These are phyloP conservation scores for Danio choprae DNA, from an alignment of 2,797 vertebrate species.

Conservation along the genomic window DNA sequence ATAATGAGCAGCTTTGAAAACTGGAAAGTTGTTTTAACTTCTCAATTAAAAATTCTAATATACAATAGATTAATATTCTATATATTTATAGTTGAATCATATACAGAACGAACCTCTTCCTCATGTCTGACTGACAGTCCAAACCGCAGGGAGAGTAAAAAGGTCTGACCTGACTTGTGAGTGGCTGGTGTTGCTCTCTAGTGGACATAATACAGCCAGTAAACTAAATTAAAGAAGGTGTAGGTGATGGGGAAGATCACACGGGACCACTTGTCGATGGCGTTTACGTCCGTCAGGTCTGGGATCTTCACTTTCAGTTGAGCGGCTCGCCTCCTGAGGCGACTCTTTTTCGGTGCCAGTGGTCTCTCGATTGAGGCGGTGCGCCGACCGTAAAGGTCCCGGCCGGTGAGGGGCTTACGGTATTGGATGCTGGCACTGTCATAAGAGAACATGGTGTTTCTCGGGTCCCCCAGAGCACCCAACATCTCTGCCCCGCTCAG, in stretches of 20 bases:
- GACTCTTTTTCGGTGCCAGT: slow-evolving; percentile 84
- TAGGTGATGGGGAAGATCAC: slow-evolving; percentile 92
- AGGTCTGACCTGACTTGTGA: slow-evolving; percentile 50
- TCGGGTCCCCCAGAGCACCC: slow-evolving; percentile 76
- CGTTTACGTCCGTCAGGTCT: slow-evolving; percentile 93
- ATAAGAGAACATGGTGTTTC: slow-evolving; percentile 81
- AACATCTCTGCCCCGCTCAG: slow-evolving; percentile 82
- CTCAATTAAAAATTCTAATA: slow-evolving; percentile 60
- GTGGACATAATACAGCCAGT: slow-evolving; percentile 96
- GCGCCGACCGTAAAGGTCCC: slow-evolving; percentile 83
- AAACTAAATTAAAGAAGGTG: slow-evolving; percentile 94
- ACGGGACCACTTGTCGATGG: slow-evolving; percentile 97
- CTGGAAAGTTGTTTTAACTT: slow-evolving; percentile 66
- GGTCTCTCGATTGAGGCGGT: slow-evolving; percentile 79
- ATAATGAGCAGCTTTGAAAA: slow-evolving; percentile 68
- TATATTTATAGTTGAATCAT: slow-evolving; percentile 63
- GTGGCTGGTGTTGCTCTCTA: slow-evolving; percentile 71
- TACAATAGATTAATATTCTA: slow-evolving; percentile 11
- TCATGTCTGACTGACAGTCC: slow-evolving; percentile 63
- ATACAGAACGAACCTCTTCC: slow-evolving; percentile 64
- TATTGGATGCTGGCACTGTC: slow-evolving; percentile 91
- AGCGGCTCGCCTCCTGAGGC: slow-evolving; percentile 85
- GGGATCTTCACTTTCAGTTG: slow-evolving; percentile 97
- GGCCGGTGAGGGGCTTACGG: slow-evolving; percentile 85
- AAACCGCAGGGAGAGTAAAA: slow-evolving; percentile 67